Evolutionary conservation across 1,140 invertebrate genomes (phyloP).

Genomic region (Atta texana): DNA sequence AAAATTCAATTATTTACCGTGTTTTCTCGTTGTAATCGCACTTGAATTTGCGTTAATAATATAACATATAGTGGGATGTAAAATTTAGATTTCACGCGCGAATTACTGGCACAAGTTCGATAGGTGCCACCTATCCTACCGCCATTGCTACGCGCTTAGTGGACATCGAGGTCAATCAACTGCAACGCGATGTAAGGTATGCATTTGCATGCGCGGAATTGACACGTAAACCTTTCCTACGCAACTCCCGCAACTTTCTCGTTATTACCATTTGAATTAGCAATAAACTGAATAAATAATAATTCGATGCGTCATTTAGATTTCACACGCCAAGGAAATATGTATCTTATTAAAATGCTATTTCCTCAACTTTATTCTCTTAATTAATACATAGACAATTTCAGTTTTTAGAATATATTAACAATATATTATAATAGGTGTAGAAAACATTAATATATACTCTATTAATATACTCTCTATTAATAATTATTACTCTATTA

Average conservation of each 20-base stretch:
- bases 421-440: background rate
- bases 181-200: constrained; percentile 71
- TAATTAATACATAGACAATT: background rate
- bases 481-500: background rate
- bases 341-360: constrained; percentile 8
- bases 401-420: background rate
- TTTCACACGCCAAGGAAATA: background rate
- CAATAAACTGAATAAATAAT: background rate
- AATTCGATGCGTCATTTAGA: background rate
- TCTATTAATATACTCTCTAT: background rate
- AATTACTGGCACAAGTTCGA: constrained; percentile 40
- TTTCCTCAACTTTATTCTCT: background rate
- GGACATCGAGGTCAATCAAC: constrained; percentile 75
- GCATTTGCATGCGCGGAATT: constrained; percentile 60
- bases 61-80: background rate
- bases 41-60: background rate
- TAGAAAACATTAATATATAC: background rate
- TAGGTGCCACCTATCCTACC: constrained; percentile 47
- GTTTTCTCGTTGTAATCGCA: background rate
- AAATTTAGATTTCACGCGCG: background rate
- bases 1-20: background rate
- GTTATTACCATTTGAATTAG: constrained; percentile 10
- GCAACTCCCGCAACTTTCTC: constrained; percentile 29
- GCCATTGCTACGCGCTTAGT: constrained; percentile 42
- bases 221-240: constrained; percentile 39